phyloP scores from a whole-genome alignment of 2,888 invertebrate species.

The Carabus problematicus region DNA sequence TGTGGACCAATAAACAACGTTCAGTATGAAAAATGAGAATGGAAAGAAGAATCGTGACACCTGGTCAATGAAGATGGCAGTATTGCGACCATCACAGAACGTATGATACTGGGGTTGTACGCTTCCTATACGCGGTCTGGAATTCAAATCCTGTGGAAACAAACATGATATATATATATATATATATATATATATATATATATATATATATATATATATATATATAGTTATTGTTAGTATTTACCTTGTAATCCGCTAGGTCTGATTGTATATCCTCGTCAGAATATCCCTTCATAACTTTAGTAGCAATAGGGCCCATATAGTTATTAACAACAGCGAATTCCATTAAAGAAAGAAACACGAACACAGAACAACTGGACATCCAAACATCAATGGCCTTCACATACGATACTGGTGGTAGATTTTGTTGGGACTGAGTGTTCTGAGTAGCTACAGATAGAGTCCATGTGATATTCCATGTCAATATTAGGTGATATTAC shows the following conservation, averaged over 20 bases:
- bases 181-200: constrained; percentile 5
- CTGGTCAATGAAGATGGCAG: constrained; percentile 85
- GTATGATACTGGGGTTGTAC: constrained; percentile 80
- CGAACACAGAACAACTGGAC: constrained; percentile 91
- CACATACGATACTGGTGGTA: constrained; percentile 91
- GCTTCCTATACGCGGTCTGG: constrained; percentile 68
- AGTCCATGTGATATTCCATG: constrained; percentile 39
- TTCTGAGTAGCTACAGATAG: constrained; percentile 80
- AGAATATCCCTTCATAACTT: constrained; percentile 89
- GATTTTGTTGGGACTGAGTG: constrained; percentile 87
- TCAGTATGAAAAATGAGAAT: constrained; percentile 88
- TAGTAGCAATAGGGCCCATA: constrained; percentile 83
- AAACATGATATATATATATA: not conserved
- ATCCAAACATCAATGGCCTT: constrained; percentile 94
- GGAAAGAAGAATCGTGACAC: constrained; percentile 90
- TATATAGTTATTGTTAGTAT: constrained; percentile 7
- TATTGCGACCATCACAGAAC: constrained; percentile 80
- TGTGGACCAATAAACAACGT: constrained; percentile 89
- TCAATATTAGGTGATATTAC: not conserved
- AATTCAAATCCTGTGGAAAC: constrained; percentile 59
- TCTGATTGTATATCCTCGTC: constrained; percentile 80
- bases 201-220: not conserved
- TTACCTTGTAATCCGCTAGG: constrained; percentile 78
- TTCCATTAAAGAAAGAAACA: constrained; percentile 89
- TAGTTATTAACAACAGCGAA: constrained; percentile 91